Evolutionary conservation across 2,797 vertebrate species (phyloP), one percentile per base, ranked within the genome.

Genomic region (Pampus argenteus): DNA sequence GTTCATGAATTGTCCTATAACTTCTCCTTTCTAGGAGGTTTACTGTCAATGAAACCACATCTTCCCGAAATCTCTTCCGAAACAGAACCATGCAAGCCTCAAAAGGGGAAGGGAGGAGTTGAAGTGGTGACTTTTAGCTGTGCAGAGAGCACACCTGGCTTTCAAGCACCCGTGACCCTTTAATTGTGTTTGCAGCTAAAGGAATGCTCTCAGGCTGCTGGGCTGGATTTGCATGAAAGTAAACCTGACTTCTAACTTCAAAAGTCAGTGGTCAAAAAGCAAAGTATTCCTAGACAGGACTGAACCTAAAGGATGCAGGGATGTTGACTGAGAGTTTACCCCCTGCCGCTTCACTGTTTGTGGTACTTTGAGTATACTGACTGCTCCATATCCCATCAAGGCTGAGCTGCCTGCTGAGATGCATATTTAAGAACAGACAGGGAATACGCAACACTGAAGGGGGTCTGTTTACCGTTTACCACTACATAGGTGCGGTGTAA

Each of bases 401-500:
- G 28, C 49, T 63, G 34, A 79, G 59, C 65, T 28, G 22, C 63
- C 75, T 76, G 79, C 75, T 63, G 58, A 29, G 74, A 36, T 50
- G 65, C 61, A 78, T 78, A 28, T 56, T 73, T 15, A 52, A 42
- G 9, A 76, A 36, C 56, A 74, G 64, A 36, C 22, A 0, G 25
- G 40, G 54, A 87, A 89, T 82, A 87, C 81, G 23, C 86, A 80
- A 83, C 71, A 18, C 59, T 1, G 13, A 9, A n/a, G 71, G 18
- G 38, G 59, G 50, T 23, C 22, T 1, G 6, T 28, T 52, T 0
- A 31, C 2, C 10, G 38, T 50, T 79, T 9, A 25, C 11, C 34
- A 4, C 48, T 40, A 26, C 13, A 20, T n/a, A 66, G 70, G 47
- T 63, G 50, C 36, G 42, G 38, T 11, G 17, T 2, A 48, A 61